phyloP scores from a whole-genome alignment of 2,113 vertebrate genomes.

The Pandion haliaetus region DNA sequence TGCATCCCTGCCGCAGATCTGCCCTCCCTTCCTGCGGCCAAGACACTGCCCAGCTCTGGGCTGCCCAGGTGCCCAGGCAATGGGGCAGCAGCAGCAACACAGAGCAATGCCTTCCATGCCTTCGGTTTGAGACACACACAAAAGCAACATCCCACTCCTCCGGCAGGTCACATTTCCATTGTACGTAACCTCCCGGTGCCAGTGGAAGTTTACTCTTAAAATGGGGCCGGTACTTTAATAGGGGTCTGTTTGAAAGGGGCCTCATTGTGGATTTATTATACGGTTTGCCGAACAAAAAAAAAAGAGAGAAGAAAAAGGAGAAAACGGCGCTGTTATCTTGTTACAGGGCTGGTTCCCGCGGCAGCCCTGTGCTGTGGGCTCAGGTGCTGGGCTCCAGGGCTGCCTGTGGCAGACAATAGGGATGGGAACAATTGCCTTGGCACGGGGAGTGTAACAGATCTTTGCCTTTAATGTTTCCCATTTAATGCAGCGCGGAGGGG shows the following conservation, averaged over 20 bases:
- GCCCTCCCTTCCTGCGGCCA: background rate
- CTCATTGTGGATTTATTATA: background rate
- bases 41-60: background rate
- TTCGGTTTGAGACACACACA: background rate
- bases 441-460: background rate
- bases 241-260: background rate
- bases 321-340: background rate
- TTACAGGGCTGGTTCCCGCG: background rate
- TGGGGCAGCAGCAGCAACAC: background rate
- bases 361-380: background rate
- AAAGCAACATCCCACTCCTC: background rate
- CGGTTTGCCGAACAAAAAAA: background rate
- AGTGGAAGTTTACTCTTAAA: constrained; percentile 8
- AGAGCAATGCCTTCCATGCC: fast-evolving
- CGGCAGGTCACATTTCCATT: background rate
- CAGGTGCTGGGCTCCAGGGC: constrained; percentile 36
- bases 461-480: background rate
- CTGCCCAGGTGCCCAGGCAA: background rate
- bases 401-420: constrained; percentile 34
- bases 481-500: background rate
- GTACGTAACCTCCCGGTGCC: background rate
- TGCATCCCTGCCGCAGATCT: background rate
- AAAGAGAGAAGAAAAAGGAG: background rate
- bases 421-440: constrained; percentile 21
- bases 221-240: background rate